These are phyloP conservation scores for Agonopterix heracliana DNA, from an alignment of 2,888 invertebrate genomes.

Conservation along the genomic window DNA sequence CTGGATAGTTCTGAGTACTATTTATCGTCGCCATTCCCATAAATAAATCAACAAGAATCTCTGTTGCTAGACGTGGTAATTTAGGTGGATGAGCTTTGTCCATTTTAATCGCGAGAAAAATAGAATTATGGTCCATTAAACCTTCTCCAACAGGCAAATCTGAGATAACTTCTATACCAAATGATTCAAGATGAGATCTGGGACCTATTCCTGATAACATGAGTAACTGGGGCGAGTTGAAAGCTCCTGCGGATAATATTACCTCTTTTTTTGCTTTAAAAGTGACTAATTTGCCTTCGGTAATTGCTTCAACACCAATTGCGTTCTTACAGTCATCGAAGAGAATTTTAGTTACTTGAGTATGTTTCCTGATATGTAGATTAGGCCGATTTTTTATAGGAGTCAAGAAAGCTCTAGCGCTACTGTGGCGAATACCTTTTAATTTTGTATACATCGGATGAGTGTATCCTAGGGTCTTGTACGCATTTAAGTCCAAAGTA, in stretches of 20 bases:
- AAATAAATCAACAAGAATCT: background rate
- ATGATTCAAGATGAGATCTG: slow-evolving; percentile 36
- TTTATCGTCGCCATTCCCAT: background rate
- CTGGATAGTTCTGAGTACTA: background rate
- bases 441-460: background rate
- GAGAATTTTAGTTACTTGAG: slow-evolving; percentile 63
- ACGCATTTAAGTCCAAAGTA: background rate
- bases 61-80: background rate
- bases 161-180: slow-evolving; percentile 42
- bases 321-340: slow-evolving; percentile 61
- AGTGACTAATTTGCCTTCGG: slow-evolving; percentile 26
- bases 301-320: slow-evolving; percentile 40
- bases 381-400: slow-evolving; percentile 20
- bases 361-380: slow-evolving; percentile 60
- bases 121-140: slow-evolving; percentile 67
- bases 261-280: slow-evolving; percentile 59
- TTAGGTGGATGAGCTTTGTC: background rate
- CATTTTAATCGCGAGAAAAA: slow-evolving; percentile 29
- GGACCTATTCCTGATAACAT: slow-evolving; percentile 73
- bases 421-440: background rate
- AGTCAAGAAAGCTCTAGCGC: background rate
- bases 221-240: slow-evolving; percentile 67
- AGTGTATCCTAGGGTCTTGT: background rate
- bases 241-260: slow-evolving; percentile 64
- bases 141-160: slow-evolving; percentile 66